phyloP scores from a whole-genome alignment of 2,888 invertebrate genomes.

The Acronicta aceris region DNA sequence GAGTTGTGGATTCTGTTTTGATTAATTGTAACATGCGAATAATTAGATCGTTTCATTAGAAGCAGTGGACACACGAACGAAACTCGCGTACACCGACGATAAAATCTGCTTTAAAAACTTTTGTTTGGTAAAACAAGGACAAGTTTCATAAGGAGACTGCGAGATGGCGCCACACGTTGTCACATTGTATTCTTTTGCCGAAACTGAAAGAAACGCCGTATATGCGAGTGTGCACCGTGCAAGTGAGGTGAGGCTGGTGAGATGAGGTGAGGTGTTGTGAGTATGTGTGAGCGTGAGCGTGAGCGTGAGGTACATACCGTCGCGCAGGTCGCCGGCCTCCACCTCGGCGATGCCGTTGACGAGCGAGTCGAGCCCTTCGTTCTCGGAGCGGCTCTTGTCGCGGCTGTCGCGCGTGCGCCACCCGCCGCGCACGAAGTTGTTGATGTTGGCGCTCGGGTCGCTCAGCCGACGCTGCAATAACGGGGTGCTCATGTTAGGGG shows the following conservation, averaged over 20 bases:
- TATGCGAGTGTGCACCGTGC: background rate
- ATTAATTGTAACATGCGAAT: background rate
- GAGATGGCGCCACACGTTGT: conserved; percentile 10
- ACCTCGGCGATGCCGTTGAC: conserved; percentile 96
- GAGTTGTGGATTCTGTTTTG: conserved; percentile 3
- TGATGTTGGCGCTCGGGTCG: conserved; percentile 97
- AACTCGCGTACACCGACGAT: background rate
- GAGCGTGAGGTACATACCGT: conserved; percentile 58
- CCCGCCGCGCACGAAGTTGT: conserved; percentile 94
- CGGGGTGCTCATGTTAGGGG: too few species aligned
- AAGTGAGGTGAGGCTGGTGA: too few species aligned
- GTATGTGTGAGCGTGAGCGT: background rate
- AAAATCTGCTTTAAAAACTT: background rate
- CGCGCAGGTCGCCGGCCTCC: conserved; percentile 96
- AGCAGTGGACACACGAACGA: background rate
- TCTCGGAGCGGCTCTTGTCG: conserved; percentile 96
- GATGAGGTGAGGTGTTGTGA: background rate
- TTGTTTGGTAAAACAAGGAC: background rate
- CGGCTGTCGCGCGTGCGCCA: conserved; percentile 92
- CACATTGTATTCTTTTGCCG: too few species aligned
- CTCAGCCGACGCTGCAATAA: conserved; percentile 93
- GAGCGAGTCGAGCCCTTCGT: conserved; percentile 96
- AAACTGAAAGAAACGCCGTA: background rate
- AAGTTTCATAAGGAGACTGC: background rate
- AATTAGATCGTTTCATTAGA: background rate